Conservation (phyloP, 2,888 invertebrate species). For the Muscina levida region DNA sequence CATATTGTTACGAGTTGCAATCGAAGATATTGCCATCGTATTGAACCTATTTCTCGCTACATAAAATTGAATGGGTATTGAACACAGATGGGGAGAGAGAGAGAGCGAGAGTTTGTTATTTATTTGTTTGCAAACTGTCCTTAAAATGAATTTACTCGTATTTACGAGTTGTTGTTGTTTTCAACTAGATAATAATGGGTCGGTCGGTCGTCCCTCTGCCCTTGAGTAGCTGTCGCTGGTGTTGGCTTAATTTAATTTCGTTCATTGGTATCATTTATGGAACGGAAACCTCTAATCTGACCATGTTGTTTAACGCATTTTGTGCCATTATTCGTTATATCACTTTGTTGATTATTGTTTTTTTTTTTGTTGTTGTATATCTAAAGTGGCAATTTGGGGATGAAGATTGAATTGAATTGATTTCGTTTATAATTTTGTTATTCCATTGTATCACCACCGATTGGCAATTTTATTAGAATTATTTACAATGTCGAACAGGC, state of each 20-base stretch:
- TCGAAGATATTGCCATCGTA: slow-evolving; percentile 74
- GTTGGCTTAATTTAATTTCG: slow-evolving; percentile 74
- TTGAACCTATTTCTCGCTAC: slow-evolving; percentile 76
- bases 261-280: slow-evolving; percentile 74
- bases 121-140: slow-evolving; percentile 70
- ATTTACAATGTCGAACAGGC: too few relatives aligned
- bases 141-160: slow-evolving; percentile 60
- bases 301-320: slow-evolving; percentile 70
- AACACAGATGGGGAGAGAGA: too few relatives aligned
- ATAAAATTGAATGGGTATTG: slow-evolving; percentile 30
- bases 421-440: slow-evolving; percentile 35
- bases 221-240: slow-evolving; percentile 11
- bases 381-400: slow-evolving; percentile 70
- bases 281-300: slow-evolving; percentile 78
- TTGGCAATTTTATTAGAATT: slow-evolving; percentile 20
- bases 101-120: slow-evolving; percentile 71
- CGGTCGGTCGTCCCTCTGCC: slow-evolving; percentile 43
- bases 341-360: not conserved
- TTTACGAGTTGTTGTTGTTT: slow-evolving; percentile 24
- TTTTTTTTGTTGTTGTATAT: slow-evolving; percentile 67
- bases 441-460: slow-evolving; percentile 7
- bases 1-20: slow-evolving; percentile 75
- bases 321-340: slow-evolving; percentile 4
- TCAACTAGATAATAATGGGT: slow-evolving; percentile 43
- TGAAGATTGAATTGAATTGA: slow-evolving; percentile 68